Percentiles rank a stretch among this genome's conserved stretches.
phyloP scores from a whole-genome alignment of 1,140 invertebrate species.

The Paraescarpia echinospica region DNA sequence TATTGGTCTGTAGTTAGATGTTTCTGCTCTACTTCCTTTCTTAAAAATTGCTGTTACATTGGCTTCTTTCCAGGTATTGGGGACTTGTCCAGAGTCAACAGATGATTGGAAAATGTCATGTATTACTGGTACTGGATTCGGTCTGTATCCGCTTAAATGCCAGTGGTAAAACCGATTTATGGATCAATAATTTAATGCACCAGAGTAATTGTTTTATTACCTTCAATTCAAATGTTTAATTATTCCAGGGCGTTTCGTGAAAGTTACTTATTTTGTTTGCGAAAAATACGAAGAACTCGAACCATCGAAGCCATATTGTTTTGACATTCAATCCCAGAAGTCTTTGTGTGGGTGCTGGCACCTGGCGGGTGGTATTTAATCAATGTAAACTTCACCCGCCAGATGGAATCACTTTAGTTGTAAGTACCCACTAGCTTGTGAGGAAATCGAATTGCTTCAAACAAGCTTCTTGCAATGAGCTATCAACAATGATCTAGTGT shows the following conservation, averaged over 20 bases:
- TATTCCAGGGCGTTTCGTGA: neutral
- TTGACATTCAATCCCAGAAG: neutral
- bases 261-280: neutral
- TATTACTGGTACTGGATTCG: too few relatives aligned
- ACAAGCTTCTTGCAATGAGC: too few relatives aligned
- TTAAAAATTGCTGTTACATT: too few relatives aligned
- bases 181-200: neutral
- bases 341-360: neutral
- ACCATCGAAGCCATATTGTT: neutral
- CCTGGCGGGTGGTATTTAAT: neutral
- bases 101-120: too few relatives aligned
- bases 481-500: too few relatives aligned
- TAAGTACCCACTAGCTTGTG: neutral
- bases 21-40: too few relatives aligned
- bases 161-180: neutral
- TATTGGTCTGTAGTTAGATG: too few relatives aligned
- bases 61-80: too few relatives aligned
- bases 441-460: too few relatives aligned
- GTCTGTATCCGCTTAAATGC: neutral
- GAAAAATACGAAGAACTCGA: neutral
- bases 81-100: too few relatives aligned
- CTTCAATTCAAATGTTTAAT: neutral
- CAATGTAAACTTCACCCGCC: neutral
- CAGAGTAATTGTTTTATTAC: neutral
- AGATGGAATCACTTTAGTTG: neutral